Conservation (phyloP, 2,113 vertebrate genomes). For the Platycercus adscitus region DNA sequence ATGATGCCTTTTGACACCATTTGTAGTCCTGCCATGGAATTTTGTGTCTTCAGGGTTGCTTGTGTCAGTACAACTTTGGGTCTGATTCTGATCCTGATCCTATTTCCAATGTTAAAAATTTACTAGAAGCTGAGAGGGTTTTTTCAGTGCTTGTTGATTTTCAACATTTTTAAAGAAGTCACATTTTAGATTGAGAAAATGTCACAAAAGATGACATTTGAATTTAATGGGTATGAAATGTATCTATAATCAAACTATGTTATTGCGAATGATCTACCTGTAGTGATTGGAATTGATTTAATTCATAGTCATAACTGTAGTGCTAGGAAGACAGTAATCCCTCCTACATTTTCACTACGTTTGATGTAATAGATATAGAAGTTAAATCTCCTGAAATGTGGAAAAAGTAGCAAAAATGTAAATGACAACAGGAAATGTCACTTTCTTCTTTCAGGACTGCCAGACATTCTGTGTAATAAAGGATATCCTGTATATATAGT, state of each 20-base stretch:
- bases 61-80: neutral
- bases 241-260: neutral
- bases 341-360: neutral
- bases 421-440: neutral
- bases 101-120: neutral
- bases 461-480: neutral
- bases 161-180: neutral
- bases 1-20: neutral
- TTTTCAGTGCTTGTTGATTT: neutral
- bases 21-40: neutral
- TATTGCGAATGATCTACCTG: neutral
- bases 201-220: neutral
- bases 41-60: neutral
- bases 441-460: neutral
- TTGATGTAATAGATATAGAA: neutral
- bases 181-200: neutral
- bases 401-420: neutral
- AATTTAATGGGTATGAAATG: neutral
- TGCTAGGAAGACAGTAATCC: neutral
- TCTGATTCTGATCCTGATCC: neutral
- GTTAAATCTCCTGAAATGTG: neutral
- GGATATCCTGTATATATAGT: slow-evolving; percentile 19
- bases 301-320: neutral
- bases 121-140: neutral
- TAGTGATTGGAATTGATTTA: neutral